These are phyloP conservation scores for Tonatia bakeri DNA, from an alignment of 2,113 vertebrate species.

Conservation along the genomic window DNA sequence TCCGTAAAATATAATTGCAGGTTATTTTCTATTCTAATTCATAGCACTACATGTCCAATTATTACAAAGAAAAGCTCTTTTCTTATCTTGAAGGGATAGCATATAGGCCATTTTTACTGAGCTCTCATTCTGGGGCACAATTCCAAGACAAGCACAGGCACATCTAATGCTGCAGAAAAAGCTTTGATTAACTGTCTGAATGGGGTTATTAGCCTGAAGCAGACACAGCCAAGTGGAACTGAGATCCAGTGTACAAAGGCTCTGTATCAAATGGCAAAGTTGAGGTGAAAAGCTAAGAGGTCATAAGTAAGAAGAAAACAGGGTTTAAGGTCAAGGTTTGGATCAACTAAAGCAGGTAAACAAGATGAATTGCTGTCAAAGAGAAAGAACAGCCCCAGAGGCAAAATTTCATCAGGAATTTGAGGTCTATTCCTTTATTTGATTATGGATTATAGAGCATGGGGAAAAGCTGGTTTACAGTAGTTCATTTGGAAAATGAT, in stretches of 20 bases:
- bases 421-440: neutral
- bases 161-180: neutral
- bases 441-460: neutral
- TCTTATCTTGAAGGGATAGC: neutral
- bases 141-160: neutral
- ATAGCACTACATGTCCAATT: neutral
- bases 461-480: neutral
- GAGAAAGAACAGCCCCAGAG: neutral
- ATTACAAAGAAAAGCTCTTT: neutral
- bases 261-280: neutral
- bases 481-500: neutral
- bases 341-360: neutral
- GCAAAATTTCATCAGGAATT: neutral
- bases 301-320: neutral
- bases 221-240: neutral
- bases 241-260: neutral
- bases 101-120: neutral
- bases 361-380: neutral
- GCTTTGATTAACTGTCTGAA: neutral
- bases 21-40: neutral
- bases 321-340: neutral
- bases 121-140: neutral
- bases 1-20: slow-evolving; percentile 23
- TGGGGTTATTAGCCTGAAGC: neutral
- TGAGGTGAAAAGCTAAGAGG: neutral